phyloP scores from a whole-genome alignment of 2,888 invertebrate genomes.

The Ectemnius lituratus region DNA sequence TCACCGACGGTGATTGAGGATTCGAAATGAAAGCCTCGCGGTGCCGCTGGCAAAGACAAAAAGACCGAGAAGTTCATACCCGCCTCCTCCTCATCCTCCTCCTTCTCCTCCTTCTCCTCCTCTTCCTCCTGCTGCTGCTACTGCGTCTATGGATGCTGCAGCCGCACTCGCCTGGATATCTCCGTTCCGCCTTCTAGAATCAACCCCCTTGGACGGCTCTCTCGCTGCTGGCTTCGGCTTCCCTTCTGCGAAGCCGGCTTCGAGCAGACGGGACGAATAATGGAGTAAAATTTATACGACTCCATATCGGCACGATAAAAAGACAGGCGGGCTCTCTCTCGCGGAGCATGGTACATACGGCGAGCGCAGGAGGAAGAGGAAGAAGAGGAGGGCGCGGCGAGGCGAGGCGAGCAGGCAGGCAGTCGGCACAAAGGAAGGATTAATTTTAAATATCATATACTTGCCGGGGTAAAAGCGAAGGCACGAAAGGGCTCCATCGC shows the following conservation, averaged over 20 bases:
- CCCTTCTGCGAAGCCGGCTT: slow-evolving; percentile 39
- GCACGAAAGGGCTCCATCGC: slow-evolving; percentile 59
- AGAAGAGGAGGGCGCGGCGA: slow-evolving; percentile 41
- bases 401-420: slow-evolving; percentile 35
- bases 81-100: slow-evolving; percentile 29
- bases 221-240: slow-evolving; percentile 36
- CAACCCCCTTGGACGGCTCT: not conserved
- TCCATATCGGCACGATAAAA: slow-evolving; percentile 76
- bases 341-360: slow-evolving; percentile 17
- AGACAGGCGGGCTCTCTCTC: slow-evolving; percentile 67
- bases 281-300: slow-evolving; percentile 76
- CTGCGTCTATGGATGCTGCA: slow-evolving; percentile 2
- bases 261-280: slow-evolving; percentile 64
- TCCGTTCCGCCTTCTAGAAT: slow-evolving; percentile 1
- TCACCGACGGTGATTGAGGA: slow-evolving; percentile 75
- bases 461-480: slow-evolving; percentile 62
- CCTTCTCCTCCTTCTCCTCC: slow-evolving; percentile 36
- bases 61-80: slow-evolving; percentile 60
- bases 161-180: slow-evolving; percentile 12
- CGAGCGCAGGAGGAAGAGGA: slow-evolving; percentile 44
- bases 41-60: slow-evolving; percentile 68
- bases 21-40: slow-evolving; percentile 71
- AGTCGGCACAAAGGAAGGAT: slow-evolving; percentile 75
- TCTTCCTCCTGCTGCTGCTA: slow-evolving; percentile 31
- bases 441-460: slow-evolving; percentile 76